phyloP scores from a whole-genome alignment of 2,888 invertebrate genomes.

The Hirudinaria manillensis region DNA sequence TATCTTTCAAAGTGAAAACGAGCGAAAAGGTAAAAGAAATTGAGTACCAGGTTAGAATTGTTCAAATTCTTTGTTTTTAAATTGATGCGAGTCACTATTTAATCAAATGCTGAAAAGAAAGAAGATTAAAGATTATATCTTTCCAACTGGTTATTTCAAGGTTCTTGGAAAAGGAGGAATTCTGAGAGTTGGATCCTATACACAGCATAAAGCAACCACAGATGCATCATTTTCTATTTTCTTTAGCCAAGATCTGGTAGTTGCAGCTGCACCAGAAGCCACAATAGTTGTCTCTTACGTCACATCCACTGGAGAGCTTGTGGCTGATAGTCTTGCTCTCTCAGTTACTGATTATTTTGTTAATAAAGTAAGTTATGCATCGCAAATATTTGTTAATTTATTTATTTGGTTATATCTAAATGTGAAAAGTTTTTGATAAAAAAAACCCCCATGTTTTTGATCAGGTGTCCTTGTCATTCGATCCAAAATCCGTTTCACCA shows the following conservation, averaged over 20 bases:
- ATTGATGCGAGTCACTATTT: too few species aligned
- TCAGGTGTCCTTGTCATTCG: conserved; percentile 32
- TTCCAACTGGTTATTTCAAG: too few species aligned
- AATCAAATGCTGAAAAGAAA: too few species aligned
- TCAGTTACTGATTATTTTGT: conserved; percentile 25
- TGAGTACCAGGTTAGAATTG: too few species aligned
- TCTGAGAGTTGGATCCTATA: too few species aligned
- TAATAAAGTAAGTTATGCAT: conserved; percentile 5
- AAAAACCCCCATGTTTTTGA: not conserved
- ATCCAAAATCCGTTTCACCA: conserved; percentile 24
- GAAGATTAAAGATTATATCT: too few species aligned
- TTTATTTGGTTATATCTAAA: not conserved
- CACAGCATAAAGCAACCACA: too few species aligned
- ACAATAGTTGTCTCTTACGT: conserved; percentile 28
- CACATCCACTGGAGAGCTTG: conserved; percentile 22
- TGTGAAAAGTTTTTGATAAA: not conserved
- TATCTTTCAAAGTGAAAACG: too few species aligned
- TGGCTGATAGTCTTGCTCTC: conserved; percentile 29
- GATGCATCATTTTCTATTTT: conserved; percentile 6
- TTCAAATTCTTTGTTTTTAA: too few species aligned
- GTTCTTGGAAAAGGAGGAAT: too few species aligned
- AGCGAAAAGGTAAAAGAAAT: too few species aligned
- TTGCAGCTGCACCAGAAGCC: conserved; percentile 22
- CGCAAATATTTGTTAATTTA: not conserved
- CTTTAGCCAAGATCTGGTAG: conserved; percentile 10